Evolutionary conservation across 2,888 invertebrate genomes (phyloP), one percentile per base, ranked within the genome.

Genomic region (Hyposoter didymator): DNA sequence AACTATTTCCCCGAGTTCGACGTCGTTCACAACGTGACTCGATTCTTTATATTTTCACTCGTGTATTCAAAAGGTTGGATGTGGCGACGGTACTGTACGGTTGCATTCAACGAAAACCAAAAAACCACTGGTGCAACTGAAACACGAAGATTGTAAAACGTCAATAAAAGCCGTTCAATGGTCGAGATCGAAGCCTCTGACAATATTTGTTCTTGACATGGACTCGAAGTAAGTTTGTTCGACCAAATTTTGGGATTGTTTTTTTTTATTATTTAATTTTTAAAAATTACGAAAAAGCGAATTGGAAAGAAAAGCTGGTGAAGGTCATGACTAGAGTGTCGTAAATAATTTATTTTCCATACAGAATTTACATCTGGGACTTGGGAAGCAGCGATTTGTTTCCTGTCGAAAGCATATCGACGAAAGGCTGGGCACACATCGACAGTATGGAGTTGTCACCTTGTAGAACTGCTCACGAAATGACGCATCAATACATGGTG

Each of bases 321-420:
- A 66, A 66, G 3, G 17, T 19, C 2, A 10, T 10, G 2, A 22
- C 55, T 22, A 12, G 22, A 55, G 28, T 64, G 70, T n/a, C 22
- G 32, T 55, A n/a, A 73, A 72, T 78, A 72, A 82, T 67, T 49
- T 17, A 4, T 70, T 66, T 76, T 84, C n/a, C 66, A 74, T 89
- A 28, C 1, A 94, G 94, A 49, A 93, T 95, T 64, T 94, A 95
- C 83, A 90, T 95, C 52, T 95, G 95, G 95, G 94, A 95, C 90
- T 91, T 95, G 85, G 93, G 93, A 76, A 92, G 92, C 69, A 95
- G 95, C 87, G 95, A 95, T 88, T 94, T 95, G 87, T 92, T 92
- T 86, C 95, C 95, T 0, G 90, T 93, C 39, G 91, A 94, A 89
- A 94, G 94, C 4, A 89, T 95, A 81, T 93, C 94, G 3, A 94